A percentile compares a stretch with the other conserved stretches of the same genome.
phyloP scores from a whole-genome alignment of 2,113 vertebrate genomes.

The Cephalopholis sonnerati region DNA sequence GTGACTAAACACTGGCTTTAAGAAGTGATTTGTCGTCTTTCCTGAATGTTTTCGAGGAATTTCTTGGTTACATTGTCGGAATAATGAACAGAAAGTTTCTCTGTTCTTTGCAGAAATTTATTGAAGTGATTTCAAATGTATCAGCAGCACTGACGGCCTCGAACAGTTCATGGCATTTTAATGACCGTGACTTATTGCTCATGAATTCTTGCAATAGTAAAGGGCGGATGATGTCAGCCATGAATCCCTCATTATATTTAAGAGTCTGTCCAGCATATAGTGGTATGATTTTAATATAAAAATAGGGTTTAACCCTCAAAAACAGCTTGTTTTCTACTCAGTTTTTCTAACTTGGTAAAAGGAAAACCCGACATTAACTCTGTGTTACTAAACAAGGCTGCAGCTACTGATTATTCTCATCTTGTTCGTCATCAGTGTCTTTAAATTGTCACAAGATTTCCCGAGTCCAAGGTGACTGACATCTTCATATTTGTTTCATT shows the following conservation, averaged over 20 bases:
- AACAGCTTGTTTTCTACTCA: neutral
- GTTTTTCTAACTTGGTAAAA: too few species aligned
- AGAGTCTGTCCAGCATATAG: neutral
- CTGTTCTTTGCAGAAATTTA: neutral
- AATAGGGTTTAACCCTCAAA: neutral
- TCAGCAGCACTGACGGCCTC: neutral
- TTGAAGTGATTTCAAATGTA: neutral
- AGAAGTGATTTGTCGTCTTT: neutral
- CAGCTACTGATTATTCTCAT: too few species aligned
- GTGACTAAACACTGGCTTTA: too few species aligned
- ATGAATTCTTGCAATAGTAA: neutral
- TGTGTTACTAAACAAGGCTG: too few species aligned
- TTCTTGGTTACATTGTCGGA: too few species aligned
- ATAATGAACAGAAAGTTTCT: neutral
- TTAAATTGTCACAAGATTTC: too few species aligned
- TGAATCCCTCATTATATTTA: neutral
- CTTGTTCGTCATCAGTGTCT: too few species aligned
- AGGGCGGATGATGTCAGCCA: neutral
- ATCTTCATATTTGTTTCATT: too few species aligned
- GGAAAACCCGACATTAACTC: too few species aligned
- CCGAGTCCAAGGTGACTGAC: too few species aligned
- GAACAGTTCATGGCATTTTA: neutral
- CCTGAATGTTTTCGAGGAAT: neutral
- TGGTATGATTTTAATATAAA: neutral
- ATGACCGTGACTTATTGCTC: constrained; percentile 9